Evolutionary conservation across 2,888 invertebrate genomes (phyloP).

Genomic region (Desoria tigrina): DNA sequence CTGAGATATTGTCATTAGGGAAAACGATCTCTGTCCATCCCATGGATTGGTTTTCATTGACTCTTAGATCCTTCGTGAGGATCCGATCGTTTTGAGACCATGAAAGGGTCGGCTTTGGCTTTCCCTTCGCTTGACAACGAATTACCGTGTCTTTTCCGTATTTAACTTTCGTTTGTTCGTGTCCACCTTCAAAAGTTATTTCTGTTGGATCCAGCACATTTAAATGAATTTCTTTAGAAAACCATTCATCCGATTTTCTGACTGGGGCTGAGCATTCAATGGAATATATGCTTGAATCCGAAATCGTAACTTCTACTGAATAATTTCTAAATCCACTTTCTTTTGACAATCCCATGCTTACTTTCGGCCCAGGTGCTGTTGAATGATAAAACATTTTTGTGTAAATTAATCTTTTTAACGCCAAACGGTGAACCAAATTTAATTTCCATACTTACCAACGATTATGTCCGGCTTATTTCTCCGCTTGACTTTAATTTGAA

Average conservation of each 20-base stretch:
- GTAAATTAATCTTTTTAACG: too few species aligned
- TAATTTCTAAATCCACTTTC: constrained; percentile 2
- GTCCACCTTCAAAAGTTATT: constrained; percentile 15
- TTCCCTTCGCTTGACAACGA: constrained; percentile 19
- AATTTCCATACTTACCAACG: too few species aligned
- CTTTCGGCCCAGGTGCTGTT: background rate
- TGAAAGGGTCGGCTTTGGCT: constrained; percentile 16
- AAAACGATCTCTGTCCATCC: background rate
- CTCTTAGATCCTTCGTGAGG: background rate
- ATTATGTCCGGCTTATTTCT: background rate
- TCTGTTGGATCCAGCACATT: constrained; percentile 16
- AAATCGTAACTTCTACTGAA: constrained; percentile 2
- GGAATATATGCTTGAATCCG: constrained; percentile 7
- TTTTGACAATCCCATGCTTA: background rate
- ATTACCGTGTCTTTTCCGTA: background rate
- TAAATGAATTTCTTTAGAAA: constrained; percentile 9
- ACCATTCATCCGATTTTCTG: constrained; percentile 9
- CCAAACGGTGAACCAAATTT: too few species aligned
- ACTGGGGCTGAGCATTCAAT: constrained; percentile 20
- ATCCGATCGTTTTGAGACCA: constrained; percentile 16
- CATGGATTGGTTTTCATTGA: background rate
- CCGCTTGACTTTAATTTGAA: constrained; percentile 14
- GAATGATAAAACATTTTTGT: too few species aligned
- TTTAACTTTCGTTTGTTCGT: background rate
- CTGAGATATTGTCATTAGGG: background rate